Percentiles rank a stretch among this genome's conserved stretches.
phyloP scores from a whole-genome alignment of 2,888 invertebrate species.

The Tridacna gigas region DNA sequence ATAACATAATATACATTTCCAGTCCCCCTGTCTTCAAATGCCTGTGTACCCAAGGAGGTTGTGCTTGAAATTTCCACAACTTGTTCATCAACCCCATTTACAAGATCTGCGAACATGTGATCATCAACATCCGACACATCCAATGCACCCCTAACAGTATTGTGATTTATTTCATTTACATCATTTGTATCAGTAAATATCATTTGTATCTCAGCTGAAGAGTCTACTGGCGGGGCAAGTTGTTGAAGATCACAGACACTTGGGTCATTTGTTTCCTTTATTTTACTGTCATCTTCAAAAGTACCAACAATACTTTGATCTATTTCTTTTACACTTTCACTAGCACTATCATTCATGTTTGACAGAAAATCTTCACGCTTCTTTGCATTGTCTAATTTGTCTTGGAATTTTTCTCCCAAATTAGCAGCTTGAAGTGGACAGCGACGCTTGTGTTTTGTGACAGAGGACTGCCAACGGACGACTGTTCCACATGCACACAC shows the following conservation, averaged over 20 bases:
- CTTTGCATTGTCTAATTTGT: background rate
- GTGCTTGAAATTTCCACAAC: conserved; percentile 16
- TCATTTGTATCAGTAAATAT: background rate
- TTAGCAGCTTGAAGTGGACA: conserved; percentile 28
- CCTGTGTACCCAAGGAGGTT: background rate
- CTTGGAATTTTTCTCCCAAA: background rate
- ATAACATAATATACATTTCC: conserved; percentile 16
- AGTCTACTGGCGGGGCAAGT: background rate
- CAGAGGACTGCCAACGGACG: conserved; percentile 47
- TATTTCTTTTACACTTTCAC: no score
- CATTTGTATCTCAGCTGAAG: background rate
- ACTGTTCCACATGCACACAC: conserved; percentile 46
- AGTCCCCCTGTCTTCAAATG: no score
- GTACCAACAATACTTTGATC: no score
- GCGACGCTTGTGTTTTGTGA: conserved; percentile 51
- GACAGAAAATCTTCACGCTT: background rate
- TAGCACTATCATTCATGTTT: background rate
- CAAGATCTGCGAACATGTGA: background rate
- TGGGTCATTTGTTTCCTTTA: background rate
- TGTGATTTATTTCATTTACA: background rate
- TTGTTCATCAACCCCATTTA: conserved; percentile 15
- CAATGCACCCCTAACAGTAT: background rate
- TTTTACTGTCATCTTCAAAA: background rate
- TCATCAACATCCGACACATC: background rate
- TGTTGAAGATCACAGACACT: background rate